phyloP scores from a whole-genome alignment of 2,113 vertebrate species.

The Xenopus tropicalis region DNA sequence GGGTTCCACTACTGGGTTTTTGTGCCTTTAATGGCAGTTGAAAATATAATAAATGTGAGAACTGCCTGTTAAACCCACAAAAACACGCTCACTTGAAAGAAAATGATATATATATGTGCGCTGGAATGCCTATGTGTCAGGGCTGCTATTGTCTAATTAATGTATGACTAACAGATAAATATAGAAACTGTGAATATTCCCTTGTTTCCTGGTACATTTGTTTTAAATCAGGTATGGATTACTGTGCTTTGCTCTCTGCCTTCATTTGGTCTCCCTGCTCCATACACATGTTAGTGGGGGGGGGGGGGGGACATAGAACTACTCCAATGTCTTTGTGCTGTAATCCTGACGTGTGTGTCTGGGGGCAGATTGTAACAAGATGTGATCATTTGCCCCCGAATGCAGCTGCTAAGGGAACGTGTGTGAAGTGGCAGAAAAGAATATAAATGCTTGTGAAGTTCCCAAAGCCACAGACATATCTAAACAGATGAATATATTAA shows the following conservation, averaged over 20 bases:
- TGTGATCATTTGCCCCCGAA: conserved; percentile 38
- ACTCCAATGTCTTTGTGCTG: background rate
- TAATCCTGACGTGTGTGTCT: conserved; percentile 23
- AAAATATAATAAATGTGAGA: no score
- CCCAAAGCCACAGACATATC: conserved; percentile 27
- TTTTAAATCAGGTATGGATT: no score
- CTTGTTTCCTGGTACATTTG: background rate
- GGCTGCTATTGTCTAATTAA: no score
- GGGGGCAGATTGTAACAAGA: conserved; percentile 41
- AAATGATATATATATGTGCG: no score
- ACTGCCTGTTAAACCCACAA: no score
- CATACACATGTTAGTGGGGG: background rate
- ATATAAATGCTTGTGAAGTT: conserved; percentile 45
- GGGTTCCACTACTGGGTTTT: no score
- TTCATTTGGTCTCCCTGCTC: background rate
- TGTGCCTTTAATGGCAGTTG: no score
- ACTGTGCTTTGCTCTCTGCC: no score
- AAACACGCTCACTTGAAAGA: no score
- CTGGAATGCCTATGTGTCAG: no score
- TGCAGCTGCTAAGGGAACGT: conserved; percentile 29
- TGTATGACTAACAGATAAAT: no score
- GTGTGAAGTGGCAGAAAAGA: conserved; percentile 42
- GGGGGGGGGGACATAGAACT: background rate
- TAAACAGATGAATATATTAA: conserved; percentile 43
- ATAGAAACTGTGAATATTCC: no score